phyloP scores from a whole-genome alignment of 2,113 vertebrate species.

The Hemichromis elongatus region DNA sequence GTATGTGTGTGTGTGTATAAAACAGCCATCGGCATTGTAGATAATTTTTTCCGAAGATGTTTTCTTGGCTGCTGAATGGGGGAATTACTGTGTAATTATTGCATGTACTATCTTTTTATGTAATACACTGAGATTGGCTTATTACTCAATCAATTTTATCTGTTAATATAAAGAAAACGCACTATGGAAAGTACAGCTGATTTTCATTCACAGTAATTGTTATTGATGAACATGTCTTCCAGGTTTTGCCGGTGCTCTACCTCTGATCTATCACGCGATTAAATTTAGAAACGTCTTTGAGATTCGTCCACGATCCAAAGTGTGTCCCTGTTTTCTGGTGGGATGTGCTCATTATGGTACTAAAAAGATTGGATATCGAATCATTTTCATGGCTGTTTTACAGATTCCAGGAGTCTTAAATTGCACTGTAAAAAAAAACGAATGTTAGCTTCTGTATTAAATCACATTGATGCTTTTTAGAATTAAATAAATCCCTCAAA shows the following conservation, averaged over 20 bases:
- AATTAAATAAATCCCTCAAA: constrained; percentile 71
- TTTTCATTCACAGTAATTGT: not conserved
- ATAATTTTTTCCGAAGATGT: not conserved
- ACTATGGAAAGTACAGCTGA: not conserved
- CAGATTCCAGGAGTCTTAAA: constrained; percentile 53
- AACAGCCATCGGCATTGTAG: not conserved
- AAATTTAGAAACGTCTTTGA: not conserved
- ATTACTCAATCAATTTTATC: not conserved
- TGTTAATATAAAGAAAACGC: not conserved
- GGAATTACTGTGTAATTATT: not conserved
- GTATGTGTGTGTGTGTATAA: not conserved
- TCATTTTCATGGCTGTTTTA: constrained; percentile 32
- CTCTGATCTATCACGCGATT: constrained; percentile 12
- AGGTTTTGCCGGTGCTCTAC: constrained; percentile 19
- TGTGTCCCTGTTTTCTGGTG: constrained; percentile 16
- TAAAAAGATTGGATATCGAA: constrained; percentile 37
- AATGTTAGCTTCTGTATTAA: constrained; percentile 43
- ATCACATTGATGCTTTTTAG: constrained; percentile 69
- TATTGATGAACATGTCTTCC: constrained; percentile 39
- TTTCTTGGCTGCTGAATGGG: not conserved
- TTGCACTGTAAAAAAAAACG: constrained; percentile 30
- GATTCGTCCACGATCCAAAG: not conserved
- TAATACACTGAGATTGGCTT: not conserved
- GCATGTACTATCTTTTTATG: not conserved
- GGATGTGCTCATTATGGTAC: constrained; percentile 12